Evolutionary conservation across 2,888 invertebrate species (phyloP).

Genomic region (Ochropacha duplaris): DNA sequence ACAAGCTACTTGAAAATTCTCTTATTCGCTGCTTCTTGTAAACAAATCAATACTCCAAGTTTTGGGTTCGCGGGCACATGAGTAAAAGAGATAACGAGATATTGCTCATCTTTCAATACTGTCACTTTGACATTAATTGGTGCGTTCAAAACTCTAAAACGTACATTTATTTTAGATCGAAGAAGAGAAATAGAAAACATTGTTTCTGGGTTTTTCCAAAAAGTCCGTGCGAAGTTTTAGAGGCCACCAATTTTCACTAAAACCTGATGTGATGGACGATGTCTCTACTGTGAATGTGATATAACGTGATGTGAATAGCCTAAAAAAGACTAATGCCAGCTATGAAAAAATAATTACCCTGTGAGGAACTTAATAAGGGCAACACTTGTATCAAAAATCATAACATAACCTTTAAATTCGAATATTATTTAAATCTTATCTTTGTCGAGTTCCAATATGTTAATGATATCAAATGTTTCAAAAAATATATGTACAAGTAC

Average conservation of each 20-base stretch:
- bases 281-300: too few species aligned
- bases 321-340: too few species aligned
- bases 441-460: constrained; percentile 45
- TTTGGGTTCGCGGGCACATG: constrained; percentile 59
- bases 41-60: constrained; percentile 78
- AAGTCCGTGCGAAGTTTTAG: too few species aligned
- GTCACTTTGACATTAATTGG: constrained; percentile 8
- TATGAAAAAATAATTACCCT: too few species aligned
- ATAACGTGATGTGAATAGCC: too few species aligned
- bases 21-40: constrained; percentile 59
- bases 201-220: too few species aligned
- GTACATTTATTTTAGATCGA: too few species aligned
- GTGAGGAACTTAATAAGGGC: too few species aligned
- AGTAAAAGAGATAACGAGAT: not conserved
- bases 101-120: not conserved
- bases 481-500: constrained; percentile 39
- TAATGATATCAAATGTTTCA: constrained; percentile 45
- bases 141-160: constrained; percentile 4
- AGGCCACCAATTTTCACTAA: too few species aligned
- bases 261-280: too few species aligned
- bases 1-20: constrained; percentile 52
- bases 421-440: not conserved
- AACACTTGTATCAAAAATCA: not conserved
- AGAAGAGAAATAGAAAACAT: too few species aligned
- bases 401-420: not conserved